A percentile compares a stretch with the other conserved stretches of the same genome.
phyloP scores from a whole-genome alignment of 1,140 invertebrate genomes.

The Listronotus bonariensis region DNA sequence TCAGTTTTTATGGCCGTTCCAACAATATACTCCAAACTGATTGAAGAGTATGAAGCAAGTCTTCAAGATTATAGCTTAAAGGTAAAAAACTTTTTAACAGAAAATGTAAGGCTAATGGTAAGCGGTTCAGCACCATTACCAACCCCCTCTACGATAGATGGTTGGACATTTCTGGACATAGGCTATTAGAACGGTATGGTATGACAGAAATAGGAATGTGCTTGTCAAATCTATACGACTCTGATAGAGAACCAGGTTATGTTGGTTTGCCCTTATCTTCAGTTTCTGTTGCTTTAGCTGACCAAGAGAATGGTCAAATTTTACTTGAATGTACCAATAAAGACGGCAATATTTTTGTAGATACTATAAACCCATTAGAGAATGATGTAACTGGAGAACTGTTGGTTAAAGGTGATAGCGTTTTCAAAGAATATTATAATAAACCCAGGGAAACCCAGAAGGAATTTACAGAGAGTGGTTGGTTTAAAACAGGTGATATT shows the following conservation, averaged over 20 bases:
- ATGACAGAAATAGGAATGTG: slow-evolving; percentile 93
- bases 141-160: slow-evolving; percentile 75
- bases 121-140: slow-evolving; percentile 85
- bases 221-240: slow-evolving; percentile 79
- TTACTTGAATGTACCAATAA: slow-evolving; percentile 38
- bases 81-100: slow-evolving; percentile 56
- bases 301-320: slow-evolving; percentile 33
- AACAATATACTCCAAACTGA: slow-evolving; percentile 83
- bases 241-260: slow-evolving; percentile 65
- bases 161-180: slow-evolving; percentile 82
- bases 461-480: slow-evolving; percentile 78
- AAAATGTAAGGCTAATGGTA: slow-evolving; percentile 71
- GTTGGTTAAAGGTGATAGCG: slow-evolving; percentile 73
- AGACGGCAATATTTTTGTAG: slow-evolving; percentile 30
- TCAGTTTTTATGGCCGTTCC: slow-evolving; percentile 89
- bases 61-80: slow-evolving; percentile 66
- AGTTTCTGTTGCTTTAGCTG: slow-evolving; percentile 66
- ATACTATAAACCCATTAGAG: slow-evolving; percentile 2
- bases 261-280: slow-evolving; percentile 81
- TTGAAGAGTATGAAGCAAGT: slow-evolving; percentile 75
- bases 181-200: slow-evolving; percentile 86
- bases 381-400: slow-evolving; percentile 65
- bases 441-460: slow-evolving; percentile 70
- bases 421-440: slow-evolving; percentile 83
- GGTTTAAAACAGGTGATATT: slow-evolving; percentile 81